Base-by-base conservation (phyloP, 1,140 invertebrate species). In the Brachionus rubens region DNA sequence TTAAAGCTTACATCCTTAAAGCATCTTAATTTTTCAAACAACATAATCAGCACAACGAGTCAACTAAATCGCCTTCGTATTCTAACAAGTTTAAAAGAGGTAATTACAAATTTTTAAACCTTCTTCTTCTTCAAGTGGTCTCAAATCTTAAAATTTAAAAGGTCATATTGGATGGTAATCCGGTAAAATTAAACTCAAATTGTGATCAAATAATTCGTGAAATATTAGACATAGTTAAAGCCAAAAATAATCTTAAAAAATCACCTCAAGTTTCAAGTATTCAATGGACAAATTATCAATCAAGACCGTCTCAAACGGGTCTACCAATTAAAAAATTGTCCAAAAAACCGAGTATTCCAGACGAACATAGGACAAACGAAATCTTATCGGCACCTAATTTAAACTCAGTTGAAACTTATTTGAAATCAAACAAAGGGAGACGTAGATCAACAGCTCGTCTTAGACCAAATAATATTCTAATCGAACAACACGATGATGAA, bases 81-180 rank as follows among this genome's bases (percentile, higher is more conserved):
- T 16, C 36, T 59, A 19, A 19, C 54, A n/a, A 59, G n/a, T 59
- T 33, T 59, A 59, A 59, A 59, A 59, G 54, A 59, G 36, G 54
- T 59, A 59, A 59, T 19, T 56, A 3, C 7, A n/a, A 16, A 6
- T 28, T 56, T 10, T 56, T 0, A 24, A 10, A 52, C 12, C n/a
- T n/a, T n/a, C n/a, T n/a, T n/a, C n/a, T 5, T 36, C 33, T 36
- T 16, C 5, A 46, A 46, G 43, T 14, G 3, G 5, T 46, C 9
- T 7, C 3, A 3, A 3, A 46, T 46, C 14, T 46, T 14, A 46
- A 16, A 46, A 7, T 46, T 7, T 7, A 14, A 3, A 46, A 46
- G 9, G 3, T 14, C 14, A 7, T 46, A 21, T 41, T 65, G 19
- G 33, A 65, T n/a, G 41, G 41, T 24, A 65, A 65, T 41, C 59